phyloP scores from a whole-genome alignment of 2,888 invertebrate species.

The Ommatoiulus sabulosus region DNA sequence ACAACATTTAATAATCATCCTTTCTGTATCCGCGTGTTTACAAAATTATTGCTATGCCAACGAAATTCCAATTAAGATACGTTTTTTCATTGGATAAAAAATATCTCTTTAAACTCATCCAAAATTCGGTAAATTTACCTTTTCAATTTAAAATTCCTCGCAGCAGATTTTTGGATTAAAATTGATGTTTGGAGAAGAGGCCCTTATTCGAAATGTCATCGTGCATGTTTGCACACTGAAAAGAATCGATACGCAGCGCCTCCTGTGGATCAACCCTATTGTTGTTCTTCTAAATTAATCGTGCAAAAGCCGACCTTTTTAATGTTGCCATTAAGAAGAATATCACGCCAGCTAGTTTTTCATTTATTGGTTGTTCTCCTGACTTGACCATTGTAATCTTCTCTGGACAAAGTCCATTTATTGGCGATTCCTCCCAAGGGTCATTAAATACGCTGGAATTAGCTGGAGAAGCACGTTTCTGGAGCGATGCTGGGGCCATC shows the following conservation, averaged over 20 bases:
- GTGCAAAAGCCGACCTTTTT: constrained; percentile 17
- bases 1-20: not conserved
- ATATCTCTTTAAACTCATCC: not conserved
- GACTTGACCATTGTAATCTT: not conserved
- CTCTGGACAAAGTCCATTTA: constrained; percentile 29
- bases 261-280: not conserved
- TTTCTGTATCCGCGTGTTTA: not conserved
- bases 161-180: constrained; percentile 1
- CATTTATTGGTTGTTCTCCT: constrained; percentile 31
- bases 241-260: not conserved
- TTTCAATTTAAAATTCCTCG: constrained; percentile 21
- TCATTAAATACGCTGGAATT: constrained; percentile 14
- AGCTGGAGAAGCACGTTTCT: not conserved
- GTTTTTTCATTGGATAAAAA: not conserved
- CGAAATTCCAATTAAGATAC: not conserved
- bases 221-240: not conserved
- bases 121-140: not conserved
- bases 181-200: constrained; percentile 12
- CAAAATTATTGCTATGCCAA: not conserved
- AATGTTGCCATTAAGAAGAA: constrained; percentile 35
- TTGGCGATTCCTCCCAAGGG: constrained; percentile 35
- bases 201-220: not conserved
- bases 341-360: not conserved
- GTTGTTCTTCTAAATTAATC: not conserved
- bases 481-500: not conserved